phyloP scores from a whole-genome alignment of 2,888 invertebrate genomes.

The Ormia ochracea region DNA sequence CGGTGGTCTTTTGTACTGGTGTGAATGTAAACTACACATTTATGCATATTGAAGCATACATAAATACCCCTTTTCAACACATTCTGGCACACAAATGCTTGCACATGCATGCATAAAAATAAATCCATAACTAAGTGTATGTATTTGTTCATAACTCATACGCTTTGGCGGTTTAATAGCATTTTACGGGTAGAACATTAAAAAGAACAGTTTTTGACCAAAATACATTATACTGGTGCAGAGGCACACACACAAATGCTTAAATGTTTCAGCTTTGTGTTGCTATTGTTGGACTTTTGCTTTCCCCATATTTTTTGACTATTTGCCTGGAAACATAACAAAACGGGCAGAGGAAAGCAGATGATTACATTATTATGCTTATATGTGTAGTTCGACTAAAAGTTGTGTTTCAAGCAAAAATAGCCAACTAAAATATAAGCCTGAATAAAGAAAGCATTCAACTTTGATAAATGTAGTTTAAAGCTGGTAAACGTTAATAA shows the following conservation, averaged over 20 bases:
- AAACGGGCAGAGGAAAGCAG: slow-evolving; percentile 12
- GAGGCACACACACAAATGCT: too few relatives aligned
- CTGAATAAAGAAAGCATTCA: slow-evolving; percentile 16
- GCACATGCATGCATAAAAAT: background rate
- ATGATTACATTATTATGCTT: slow-evolving; percentile 36
- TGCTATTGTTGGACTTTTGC: background rate
- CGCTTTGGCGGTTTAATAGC: slow-evolving; percentile 47
- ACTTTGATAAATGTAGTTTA: slow-evolving; percentile 38
- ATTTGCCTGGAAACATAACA: slow-evolving; percentile 36
- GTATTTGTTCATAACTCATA: slow-evolving; percentile 48
- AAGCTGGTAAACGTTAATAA: slow-evolving; percentile 7
- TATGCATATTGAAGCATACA: background rate
- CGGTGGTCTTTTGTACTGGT: background rate
- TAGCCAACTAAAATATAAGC: slow-evolving; percentile 13
- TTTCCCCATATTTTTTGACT: slow-evolving; percentile 11
- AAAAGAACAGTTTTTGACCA: slow-evolving; percentile 54
- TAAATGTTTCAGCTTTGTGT: background rate
- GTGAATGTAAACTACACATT: background rate
- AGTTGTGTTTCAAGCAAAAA: slow-evolving; percentile 23
- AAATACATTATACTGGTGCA: slow-evolving; percentile 46
- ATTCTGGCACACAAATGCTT: background rate
- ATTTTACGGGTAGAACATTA: slow-evolving; percentile 44
- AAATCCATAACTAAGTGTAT: background rate
- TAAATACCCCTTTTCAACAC: background rate
- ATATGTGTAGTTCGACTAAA: slow-evolving; percentile 35